Percentiles rank a stretch among this genome's conserved stretches.
Conservation (phyloP, 2,113 vertebrate species). For the Neomonachus schauinslandi region DNA sequence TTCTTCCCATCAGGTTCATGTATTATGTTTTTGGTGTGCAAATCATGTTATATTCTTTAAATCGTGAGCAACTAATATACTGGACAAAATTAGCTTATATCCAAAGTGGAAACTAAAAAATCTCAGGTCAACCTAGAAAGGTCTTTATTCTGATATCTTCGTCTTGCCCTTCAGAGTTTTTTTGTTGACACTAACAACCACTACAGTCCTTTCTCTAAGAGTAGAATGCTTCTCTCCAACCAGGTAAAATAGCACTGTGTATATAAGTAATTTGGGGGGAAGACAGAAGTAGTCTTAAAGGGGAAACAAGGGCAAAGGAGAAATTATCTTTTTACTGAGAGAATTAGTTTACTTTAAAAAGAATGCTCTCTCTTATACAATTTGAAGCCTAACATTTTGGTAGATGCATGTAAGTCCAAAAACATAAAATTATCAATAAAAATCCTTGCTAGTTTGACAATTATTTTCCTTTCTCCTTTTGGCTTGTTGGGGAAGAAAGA, state of each 20-base stretch:
- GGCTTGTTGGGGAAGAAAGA: conserved; percentile 65
- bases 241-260: conserved; percentile 13
- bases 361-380: conserved; percentile 33
- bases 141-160: conserved; percentile 3
- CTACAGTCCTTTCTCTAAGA: background rate
- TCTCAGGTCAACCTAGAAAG: background rate
- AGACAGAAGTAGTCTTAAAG: conserved; percentile 35
- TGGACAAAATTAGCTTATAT: background rate
- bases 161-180: conserved; percentile 1
- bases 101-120: conserved; percentile 32
- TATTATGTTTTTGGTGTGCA: background rate
- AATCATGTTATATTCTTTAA: conserved; percentile 18
- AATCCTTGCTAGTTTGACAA: conserved; percentile 50
- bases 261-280: background rate
- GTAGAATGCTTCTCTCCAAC: background rate
- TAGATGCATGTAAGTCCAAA: conserved; percentile 24
- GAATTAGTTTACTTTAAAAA: conserved; percentile 57
- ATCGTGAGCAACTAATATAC: background rate
- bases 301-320: conserved; percentile 51
- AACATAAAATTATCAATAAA: conserved; percentile 76
- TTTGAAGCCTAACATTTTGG: conserved; percentile 68
- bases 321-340: conserved; percentile 52
- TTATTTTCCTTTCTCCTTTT: conserved; percentile 46
- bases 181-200: conserved; percentile 17
- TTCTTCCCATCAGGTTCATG: background rate